These are phyloP conservation scores for Zalophus californianus DNA, from an alignment of 2,797 vertebrate genomes.

Conservation along the genomic window DNA sequence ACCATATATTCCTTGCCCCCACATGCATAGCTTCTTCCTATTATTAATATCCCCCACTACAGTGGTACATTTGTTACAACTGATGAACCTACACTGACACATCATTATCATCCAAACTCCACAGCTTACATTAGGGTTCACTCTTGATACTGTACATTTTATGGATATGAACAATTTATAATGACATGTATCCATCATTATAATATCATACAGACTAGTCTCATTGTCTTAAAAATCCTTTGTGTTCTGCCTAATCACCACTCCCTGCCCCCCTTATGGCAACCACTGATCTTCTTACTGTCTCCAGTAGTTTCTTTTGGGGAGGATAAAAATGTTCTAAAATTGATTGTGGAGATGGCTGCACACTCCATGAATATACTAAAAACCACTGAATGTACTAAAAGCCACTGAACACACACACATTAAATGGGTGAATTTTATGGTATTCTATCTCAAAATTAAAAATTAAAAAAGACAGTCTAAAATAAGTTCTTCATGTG, in stretches of 20 bases:
- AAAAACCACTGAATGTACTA: background rate
- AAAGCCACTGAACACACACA: background rate
- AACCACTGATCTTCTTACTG: background rate
- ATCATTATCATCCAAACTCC: background rate
- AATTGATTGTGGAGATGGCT: background rate
- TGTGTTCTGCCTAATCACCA: background rate
- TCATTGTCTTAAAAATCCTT: background rate
- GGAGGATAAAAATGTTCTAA: background rate
- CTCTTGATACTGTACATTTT: background rate
- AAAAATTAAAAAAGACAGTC: background rate
- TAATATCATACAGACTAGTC: background rate
- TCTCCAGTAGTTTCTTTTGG: background rate
- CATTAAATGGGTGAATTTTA: background rate
- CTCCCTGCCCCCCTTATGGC: background rate
- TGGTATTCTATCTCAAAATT: background rate
- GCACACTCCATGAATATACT: background rate
- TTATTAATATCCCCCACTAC: background rate
- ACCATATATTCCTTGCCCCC: background rate
- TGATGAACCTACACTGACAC: background rate
- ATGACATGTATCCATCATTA: background rate
- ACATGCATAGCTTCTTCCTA: background rate
- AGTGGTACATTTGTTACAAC: background rate
- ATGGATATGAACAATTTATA: background rate
- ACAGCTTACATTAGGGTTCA: background rate
- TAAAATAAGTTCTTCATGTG: background rate